Percentiles rank a stretch among this genome's conserved stretches.
These are phyloP conservation scores for Rhopilema esculentum DNA, from an alignment of 30 jellyfish, hydroid and myxozoan genomes.

Conservation along the genomic window DNA sequence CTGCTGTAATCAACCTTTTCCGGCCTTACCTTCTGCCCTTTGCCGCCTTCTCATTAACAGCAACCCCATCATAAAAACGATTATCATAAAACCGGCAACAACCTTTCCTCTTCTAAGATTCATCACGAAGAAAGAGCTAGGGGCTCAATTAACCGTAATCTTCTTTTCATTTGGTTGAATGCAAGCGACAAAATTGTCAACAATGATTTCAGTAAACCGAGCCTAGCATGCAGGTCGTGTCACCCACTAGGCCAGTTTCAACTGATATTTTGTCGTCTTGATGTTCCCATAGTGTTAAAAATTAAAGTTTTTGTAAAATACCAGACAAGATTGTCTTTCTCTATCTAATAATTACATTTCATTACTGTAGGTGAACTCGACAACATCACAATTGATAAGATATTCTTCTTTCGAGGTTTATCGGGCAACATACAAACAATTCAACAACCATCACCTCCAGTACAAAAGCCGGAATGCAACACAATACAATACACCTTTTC, in stretches of 20 bases:
- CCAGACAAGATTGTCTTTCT: neutral
- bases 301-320: neutral
- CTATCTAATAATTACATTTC: neutral
- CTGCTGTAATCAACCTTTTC: neutral
- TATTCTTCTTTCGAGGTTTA: neutral
- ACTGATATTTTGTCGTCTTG: neutral
- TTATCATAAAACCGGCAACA: conserved; percentile 2
- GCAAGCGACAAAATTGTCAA: neutral
- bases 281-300: neutral
- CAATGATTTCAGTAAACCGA: neutral
- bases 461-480: neutral
- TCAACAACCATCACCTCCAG: neutral
- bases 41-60: conserved; percentile 29
- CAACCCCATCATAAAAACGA: conserved; percentile 35
- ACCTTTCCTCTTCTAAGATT: conserved; percentile 26
- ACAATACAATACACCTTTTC: neutral
- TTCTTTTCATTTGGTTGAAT: neutral
- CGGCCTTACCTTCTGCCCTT: conserved; percentile 26
- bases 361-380: neutral
- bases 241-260: neutral
- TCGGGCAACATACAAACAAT: neutral
- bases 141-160: neutral
- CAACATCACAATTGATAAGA: neutral
- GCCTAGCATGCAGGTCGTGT: neutral
- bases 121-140: neutral